Conservation (phyloP, 2,888 invertebrate genomes). For the Hydraecia micacea region DNA sequence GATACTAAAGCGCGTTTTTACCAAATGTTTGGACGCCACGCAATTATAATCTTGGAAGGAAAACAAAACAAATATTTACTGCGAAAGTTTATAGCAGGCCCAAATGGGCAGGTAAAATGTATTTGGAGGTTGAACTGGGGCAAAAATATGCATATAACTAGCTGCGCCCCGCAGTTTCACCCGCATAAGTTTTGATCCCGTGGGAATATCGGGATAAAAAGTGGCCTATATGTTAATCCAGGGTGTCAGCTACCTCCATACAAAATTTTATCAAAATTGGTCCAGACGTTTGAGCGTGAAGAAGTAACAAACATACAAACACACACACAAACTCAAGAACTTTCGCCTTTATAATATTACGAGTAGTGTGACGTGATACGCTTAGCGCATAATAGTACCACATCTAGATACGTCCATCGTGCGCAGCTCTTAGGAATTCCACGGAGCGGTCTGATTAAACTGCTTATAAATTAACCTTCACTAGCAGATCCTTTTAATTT, state of each 20-base stretch:
- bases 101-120: slow-evolving; percentile 37
- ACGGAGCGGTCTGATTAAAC: neutral
- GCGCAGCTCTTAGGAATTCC: neutral
- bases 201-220: too few relatives aligned
- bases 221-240: too few relatives aligned
- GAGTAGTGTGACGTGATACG: too few relatives aligned
- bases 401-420: neutral
- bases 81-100: slow-evolving; percentile 38
- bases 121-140: slow-evolving; percentile 8
- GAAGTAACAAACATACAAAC: too few relatives aligned
- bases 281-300: too few relatives aligned
- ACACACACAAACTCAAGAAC: too few relatives aligned
- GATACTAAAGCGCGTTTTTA: slow-evolving; percentile 70
- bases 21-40: slow-evolving; percentile 64
- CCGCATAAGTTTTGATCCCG: too few relatives aligned
- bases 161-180: too few relatives aligned
- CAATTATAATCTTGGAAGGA: slow-evolving; percentile 68
- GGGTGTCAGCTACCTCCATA: too few relatives aligned
- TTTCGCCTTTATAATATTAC: too few relatives aligned
- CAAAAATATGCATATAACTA: neutral
- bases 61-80: slow-evolving; percentile 59
- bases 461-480: slow-evolving; percentile 21
- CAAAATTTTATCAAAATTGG: too few relatives aligned
- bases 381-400: neutral
- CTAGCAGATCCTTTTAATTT: slow-evolving; percentile 15